Evolutionary conservation across 2,888 invertebrate species (phyloP).

Genomic region (Xanthia togata): DNA sequence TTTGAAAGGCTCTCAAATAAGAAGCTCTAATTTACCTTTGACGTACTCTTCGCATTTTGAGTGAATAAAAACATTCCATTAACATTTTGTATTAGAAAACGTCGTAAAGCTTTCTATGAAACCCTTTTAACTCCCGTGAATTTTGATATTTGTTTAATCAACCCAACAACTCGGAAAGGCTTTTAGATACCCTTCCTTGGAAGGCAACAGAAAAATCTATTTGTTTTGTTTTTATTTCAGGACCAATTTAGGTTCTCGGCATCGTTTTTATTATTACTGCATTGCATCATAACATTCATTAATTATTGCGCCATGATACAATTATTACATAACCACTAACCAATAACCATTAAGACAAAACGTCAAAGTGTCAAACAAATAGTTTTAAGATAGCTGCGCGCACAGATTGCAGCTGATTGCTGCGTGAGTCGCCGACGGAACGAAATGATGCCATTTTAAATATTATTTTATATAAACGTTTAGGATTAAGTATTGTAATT

Average conservation of each 20-base stretch:
- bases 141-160: constrained; percentile 3
- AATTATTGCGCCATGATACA: no score
- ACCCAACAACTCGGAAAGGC: neutral
- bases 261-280: no score
- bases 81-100: neutral
- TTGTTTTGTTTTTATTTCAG: neutral
- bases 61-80: constrained; percentile 5
- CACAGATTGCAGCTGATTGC: no score
- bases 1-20: neutral
- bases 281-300: no score
- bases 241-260: neutral
- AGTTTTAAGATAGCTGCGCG: no score
- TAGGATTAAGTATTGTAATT: no score
- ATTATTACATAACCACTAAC: no score
- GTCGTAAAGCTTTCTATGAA: neutral
- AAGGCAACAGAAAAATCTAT: neutral
- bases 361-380: no score
- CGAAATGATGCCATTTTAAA: no score
- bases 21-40: neutral
- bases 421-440: no score
- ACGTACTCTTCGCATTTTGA: neutral
- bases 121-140: neutral
- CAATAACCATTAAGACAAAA: no score
- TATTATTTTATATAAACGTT: no score
- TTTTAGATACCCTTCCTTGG: neutral